A percentile compares a stretch with the other conserved stretches of the same genome.
Conservation (phyloP, 2,113 vertebrate genomes). For the Pachyramphus minor region DNA sequence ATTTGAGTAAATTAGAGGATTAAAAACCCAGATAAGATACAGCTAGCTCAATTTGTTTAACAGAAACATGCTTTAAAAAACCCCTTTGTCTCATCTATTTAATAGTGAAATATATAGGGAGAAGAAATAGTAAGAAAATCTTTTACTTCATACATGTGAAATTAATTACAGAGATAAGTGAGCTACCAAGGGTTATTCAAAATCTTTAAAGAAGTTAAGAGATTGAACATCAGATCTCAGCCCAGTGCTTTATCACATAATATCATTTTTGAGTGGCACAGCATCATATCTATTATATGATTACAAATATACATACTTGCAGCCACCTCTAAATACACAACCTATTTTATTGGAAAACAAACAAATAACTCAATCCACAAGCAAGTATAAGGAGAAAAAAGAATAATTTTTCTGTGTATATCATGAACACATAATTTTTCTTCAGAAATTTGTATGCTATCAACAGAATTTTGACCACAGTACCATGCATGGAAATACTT, state of each 20-base stretch:
- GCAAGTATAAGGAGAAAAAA: neutral
- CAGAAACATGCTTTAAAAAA: neutral
- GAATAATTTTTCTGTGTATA: neutral
- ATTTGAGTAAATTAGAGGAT: slow-evolving; percentile 35
- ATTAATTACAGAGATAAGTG: slow-evolving; percentile 44
- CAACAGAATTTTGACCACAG: neutral
- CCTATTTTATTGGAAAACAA: neutral
- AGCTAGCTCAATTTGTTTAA: slow-evolving; percentile 4
- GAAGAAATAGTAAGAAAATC: neutral
- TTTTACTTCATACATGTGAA: neutral
- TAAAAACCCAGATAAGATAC: slow-evolving; percentile 28
- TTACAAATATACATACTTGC: neutral
- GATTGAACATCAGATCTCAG: neutral
- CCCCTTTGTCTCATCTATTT: neutral
- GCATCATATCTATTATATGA: neutral
- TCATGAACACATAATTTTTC: neutral
- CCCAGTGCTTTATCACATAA: neutral
- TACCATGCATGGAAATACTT: neutral
- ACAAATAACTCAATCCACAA: neutral
- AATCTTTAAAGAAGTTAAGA: neutral
- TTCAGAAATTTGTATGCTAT: neutral
- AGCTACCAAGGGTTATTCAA: slow-evolving; percentile 10
- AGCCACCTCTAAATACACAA: neutral
- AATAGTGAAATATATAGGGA: neutral
- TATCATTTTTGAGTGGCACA: neutral